These are phyloP conservation scores for Heteromormyrus szaboi DNA, from an alignment of 2,797 vertebrate genomes.

Conservation along the genomic window DNA sequence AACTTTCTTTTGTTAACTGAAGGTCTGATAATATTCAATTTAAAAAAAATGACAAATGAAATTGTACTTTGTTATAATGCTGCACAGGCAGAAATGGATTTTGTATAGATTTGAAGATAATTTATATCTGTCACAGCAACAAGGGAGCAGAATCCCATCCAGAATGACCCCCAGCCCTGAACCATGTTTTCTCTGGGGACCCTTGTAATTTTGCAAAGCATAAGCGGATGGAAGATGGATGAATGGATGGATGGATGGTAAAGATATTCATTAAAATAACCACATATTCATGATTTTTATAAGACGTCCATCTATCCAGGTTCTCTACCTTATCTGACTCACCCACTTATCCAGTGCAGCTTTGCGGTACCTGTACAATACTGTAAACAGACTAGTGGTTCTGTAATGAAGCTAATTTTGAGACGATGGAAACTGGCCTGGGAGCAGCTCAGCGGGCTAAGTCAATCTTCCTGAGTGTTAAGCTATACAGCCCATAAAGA, in stretches of 20 bases:
- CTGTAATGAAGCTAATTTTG: background rate
- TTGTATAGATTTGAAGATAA: background rate
- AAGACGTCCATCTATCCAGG: background rate
- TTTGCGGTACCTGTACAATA: background rate
- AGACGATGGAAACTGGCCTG: background rate
- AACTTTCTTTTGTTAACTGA: background rate
- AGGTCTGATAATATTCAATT: constrained; percentile 8
- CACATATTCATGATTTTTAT: background rate
- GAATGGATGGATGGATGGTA: background rate
- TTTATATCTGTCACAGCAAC: background rate
- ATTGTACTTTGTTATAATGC: background rate
- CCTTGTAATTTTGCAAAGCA: background rate
- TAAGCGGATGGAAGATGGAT: background rate
- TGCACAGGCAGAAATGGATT: background rate
- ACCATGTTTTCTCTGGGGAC: background rate
- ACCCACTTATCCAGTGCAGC: background rate
- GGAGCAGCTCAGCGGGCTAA: background rate
- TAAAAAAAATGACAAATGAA: background rate
- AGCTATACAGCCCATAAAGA: background rate
- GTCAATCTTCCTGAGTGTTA: background rate
- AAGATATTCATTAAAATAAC: background rate
- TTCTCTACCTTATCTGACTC: background rate
- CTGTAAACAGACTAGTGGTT: background rate
- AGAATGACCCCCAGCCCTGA: background rate
- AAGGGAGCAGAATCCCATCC: background rate